Conservation (phyloP, 2,797 vertebrate genomes). For the Phrynocephalus forsythii region DNA sequence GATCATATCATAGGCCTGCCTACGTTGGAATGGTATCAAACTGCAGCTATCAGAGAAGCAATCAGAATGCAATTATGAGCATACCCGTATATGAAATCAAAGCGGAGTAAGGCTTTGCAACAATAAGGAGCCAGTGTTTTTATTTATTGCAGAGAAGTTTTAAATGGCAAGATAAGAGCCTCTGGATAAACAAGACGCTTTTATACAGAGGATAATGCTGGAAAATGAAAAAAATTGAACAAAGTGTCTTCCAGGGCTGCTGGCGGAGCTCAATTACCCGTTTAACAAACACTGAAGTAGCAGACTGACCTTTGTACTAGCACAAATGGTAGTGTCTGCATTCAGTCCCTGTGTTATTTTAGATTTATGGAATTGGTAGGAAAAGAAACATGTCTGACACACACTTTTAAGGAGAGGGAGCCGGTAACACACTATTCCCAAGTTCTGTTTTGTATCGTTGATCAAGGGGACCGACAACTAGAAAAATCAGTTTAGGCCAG, state of each 20-base stretch:
- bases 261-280: constrained; percentile 55
- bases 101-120: constrained; percentile 54
- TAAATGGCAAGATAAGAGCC: constrained; percentile 66
- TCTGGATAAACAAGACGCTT: constrained; percentile 70
- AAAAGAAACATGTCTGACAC: constrained; percentile 36
- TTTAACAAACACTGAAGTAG: constrained; percentile 61
- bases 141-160: constrained; percentile 67
- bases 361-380: constrained; percentile 58
- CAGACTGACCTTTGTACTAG: constrained; percentile 56
- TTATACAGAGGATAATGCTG: constrained; percentile 68
- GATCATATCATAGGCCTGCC: constrained; percentile 46
- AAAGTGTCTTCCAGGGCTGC: constrained; percentile 56
- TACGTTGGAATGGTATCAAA: constrained; percentile 59
- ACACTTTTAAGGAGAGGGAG: constrained; percentile 15
- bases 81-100: constrained; percentile 68
- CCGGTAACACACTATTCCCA: not conserved
- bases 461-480: not conserved
- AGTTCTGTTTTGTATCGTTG: not conserved
- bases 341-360: constrained; percentile 65
- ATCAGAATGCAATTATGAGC: constrained; percentile 72
- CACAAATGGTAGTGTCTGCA: constrained; percentile 48
- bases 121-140: constrained; percentile 46
- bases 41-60: constrained; percentile 60
- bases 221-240: constrained; percentile 66
- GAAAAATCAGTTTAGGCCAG: not conserved